phyloP scores from a whole-genome alignment of 2,113 vertebrate genomes.

The Neolamprologus longior region DNA sequence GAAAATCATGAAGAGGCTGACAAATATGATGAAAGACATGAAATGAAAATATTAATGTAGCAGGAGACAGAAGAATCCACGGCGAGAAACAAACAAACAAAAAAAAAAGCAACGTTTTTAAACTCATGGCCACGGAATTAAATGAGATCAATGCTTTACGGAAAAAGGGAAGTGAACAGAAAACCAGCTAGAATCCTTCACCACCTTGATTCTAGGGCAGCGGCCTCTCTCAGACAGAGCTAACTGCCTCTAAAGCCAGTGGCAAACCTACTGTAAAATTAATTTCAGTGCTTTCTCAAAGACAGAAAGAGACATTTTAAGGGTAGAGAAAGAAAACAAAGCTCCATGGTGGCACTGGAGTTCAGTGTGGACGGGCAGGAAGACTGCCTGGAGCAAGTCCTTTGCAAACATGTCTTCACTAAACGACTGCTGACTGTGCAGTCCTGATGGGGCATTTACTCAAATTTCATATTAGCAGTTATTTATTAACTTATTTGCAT shows the following conservation, averaged over 20 bases:
- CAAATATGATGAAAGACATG: not conserved
- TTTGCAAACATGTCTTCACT: not conserved
- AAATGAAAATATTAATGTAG: not conserved
- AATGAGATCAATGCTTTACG: not conserved
- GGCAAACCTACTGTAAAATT: not conserved
- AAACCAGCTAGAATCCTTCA: not conserved
- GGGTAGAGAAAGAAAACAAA: slow-evolving; percentile 5
- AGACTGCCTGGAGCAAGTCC: not conserved
- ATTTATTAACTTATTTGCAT: not conserved
- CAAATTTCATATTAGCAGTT: not conserved
- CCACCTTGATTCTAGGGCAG: not conserved
- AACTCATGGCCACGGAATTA: not conserved
- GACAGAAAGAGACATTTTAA: not conserved
- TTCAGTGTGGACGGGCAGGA: not conserved
- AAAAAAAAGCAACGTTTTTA: not conserved
- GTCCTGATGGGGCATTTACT: not conserved
- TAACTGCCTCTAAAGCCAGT: not conserved
- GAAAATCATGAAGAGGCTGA: not conserved
- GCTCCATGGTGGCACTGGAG: not conserved
- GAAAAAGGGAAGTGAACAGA: not conserved
- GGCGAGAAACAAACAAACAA: not conserved
- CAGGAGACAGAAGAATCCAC: not conserved
- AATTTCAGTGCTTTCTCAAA: not conserved
- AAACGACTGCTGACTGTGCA: not conserved
- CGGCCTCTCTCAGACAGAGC: not conserved